Evolutionary conservation across 2,113 vertebrate genomes (phyloP), one percentile per base, ranked within the genome.

Genomic region (Rhinoderma darwinii): DNA sequence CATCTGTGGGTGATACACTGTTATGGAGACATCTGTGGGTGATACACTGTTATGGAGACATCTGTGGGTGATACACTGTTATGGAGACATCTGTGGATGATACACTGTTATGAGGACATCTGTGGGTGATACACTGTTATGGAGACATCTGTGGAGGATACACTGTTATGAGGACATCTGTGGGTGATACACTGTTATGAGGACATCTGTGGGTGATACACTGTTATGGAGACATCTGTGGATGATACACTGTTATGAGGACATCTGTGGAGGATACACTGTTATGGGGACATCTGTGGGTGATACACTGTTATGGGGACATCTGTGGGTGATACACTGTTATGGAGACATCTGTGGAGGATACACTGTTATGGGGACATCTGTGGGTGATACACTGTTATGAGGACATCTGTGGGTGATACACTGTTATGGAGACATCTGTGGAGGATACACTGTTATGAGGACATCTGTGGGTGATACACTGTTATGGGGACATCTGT

Each of bases 341-440:
- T n/a, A n/a, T 25, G 56, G 56, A 25, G 56, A 25, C n/a, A 59
- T 59, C 4, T n/a, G 56, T 59, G 8, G 56, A 59, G 3, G 20
- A 2, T n/a, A n/a, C 20, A n/a, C 22, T 59, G 25, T 59, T 59
- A 59, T 59, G 56, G 56, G 56, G 56, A 25, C n/a, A 59, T 25
- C 22, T n/a, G 56, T 59, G 8, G 56, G 10, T 25, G 56, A 59
- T n/a, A n/a, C 56, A 59, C 56, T 59, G 56, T 59, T 59, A 59
- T 59, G 25, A 25, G 56, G 56, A 5, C n/a, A 59, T 59, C 22
- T 59, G 56, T n/a, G 8, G 56, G n/a, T 25, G 56, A 59, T n/a
- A n/a, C 56, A 59, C 56, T 59, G 56, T 59, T n/a, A 59, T 59
- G 56, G 56, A n/a, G n/a, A n/a, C n/a, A n/a, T n/a, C n/a, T n/a